A percentile compares a stretch with the other conserved stretches of the same genome.
Conservation (phyloP, 2,888 invertebrate species). For the Dasysyrphus albostriatus region DNA sequence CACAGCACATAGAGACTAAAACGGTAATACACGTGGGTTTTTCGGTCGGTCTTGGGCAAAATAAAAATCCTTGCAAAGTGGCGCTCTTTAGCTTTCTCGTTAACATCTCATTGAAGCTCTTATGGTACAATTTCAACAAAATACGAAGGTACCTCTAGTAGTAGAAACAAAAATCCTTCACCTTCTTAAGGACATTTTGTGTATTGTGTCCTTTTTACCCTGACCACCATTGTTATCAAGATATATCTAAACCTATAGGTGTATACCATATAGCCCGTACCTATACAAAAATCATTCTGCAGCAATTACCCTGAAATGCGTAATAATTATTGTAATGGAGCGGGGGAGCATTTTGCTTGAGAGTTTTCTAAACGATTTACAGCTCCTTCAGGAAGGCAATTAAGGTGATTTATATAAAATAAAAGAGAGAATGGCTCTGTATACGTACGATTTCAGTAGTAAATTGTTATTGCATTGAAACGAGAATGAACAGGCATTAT, state of each 20-base stretch:
- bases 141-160: not conserved
- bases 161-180: slow-evolving; percentile 30
- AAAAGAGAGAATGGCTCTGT: not conserved
- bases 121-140: not conserved
- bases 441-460: not conserved
- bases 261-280: not conserved
- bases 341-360: slow-evolving; percentile 41
- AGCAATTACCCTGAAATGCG: slow-evolving; percentile 58
- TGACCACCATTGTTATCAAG: slow-evolving; percentile 35
- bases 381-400: slow-evolving; percentile 59
- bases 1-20: not conserved
- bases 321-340: slow-evolving; percentile 70
- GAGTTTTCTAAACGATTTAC: slow-evolving; percentile 65
- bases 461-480: slow-evolving; percentile 10
- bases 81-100: slow-evolving; percentile 22
- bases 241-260: too few relatives aligned
- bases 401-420: slow-evolving; percentile 46
- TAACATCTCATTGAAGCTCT: slow-evolving; percentile 22
- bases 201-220: slow-evolving; percentile 45
- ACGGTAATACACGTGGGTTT: not conserved
- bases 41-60: slow-evolving; percentile 13
- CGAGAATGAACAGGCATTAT: not conserved
- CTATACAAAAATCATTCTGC: slow-evolving; percentile 27
- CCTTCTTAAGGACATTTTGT: slow-evolving; percentile 58
- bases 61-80: slow-evolving; percentile 24